Percentiles rank a stretch among this genome's conserved stretches.
Conservation (phyloP, 2,888 invertebrate species). For the Terebella lapidaria region DNA sequence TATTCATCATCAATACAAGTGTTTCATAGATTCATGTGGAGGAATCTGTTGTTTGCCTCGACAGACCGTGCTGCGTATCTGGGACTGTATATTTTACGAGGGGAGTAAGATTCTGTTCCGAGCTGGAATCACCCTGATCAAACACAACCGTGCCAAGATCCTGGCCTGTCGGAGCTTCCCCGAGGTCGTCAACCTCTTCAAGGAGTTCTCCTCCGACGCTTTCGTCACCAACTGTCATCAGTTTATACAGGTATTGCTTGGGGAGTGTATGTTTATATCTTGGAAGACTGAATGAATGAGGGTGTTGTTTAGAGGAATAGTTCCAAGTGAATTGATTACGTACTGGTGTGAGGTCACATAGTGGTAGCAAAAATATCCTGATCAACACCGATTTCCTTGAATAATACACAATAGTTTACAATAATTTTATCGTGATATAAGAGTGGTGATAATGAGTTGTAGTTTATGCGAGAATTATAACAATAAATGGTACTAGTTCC, state of each 20-base stretch:
- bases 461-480: background rate
- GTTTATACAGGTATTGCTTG: conserved; percentile 74
- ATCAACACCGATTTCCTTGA: background rate
- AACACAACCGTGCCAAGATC: conserved; percentile 56
- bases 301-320: background rate
- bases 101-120: conserved; percentile 89
- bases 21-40: too few relatives aligned
- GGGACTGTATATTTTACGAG: conserved; percentile 93
- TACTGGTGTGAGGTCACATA: too few relatives aligned
- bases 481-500: too few relatives aligned
- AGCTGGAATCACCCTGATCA: conserved; percentile 79
- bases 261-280: background rate
- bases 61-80: conserved; percentile 83
- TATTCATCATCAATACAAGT: too few relatives aligned
- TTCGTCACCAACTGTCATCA: conserved; percentile 79
- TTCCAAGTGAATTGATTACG: background rate
- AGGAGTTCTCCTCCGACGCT: conserved; percentile 72
- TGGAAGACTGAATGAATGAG: too few relatives aligned
- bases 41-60: background rate
- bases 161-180: conserved; percentile 76
- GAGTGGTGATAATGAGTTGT: background rate
- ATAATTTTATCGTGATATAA: background rate
- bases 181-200: conserved; percentile 75
- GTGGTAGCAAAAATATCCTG: too few relatives aligned
- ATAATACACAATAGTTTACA: background rate